phyloP scores from a whole-genome alignment of 2,888 invertebrate genomes.

The Gortyna flavago region DNA sequence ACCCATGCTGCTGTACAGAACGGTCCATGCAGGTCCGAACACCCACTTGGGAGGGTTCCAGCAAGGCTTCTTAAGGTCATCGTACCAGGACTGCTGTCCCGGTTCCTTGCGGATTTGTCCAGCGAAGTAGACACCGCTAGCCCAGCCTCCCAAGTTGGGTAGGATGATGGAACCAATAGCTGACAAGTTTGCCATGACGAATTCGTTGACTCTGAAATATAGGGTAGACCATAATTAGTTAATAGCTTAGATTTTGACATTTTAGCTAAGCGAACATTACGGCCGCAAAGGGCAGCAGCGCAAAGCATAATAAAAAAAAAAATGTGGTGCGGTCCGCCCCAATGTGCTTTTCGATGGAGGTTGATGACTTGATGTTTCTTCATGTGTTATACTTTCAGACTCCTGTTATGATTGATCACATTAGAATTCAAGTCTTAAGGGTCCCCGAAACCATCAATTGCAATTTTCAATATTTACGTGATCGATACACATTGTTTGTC shows the following conservation, averaged over 20 bases:
- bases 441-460: too few species aligned
- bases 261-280: background rate
- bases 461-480: too few species aligned
- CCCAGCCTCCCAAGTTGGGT: constrained; percentile 77
- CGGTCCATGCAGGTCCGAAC: constrained; percentile 95
- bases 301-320: background rate
- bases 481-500: too few species aligned
- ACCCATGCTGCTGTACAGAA: constrained; percentile 95
- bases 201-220: constrained; percentile 65
- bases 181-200: constrained; percentile 79
- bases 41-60: constrained; percentile 94
- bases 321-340: background rate
- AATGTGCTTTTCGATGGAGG: background rate
- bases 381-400: background rate
- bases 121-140: constrained; percentile 91
- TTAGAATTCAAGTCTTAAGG: too few species aligned
- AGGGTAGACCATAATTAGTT: background rate
- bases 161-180: constrained; percentile 82
- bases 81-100: constrained; percentile 80
- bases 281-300: background rate
- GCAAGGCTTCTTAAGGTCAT: constrained; percentile 90
- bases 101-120: constrained; percentile 89
- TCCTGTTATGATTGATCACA: too few species aligned
- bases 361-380: background rate
- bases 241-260: background rate